These are phyloP conservation scores for Noturus placidus DNA, from an alignment of 2,113 vertebrate genomes.

Conservation along the genomic window DNA sequence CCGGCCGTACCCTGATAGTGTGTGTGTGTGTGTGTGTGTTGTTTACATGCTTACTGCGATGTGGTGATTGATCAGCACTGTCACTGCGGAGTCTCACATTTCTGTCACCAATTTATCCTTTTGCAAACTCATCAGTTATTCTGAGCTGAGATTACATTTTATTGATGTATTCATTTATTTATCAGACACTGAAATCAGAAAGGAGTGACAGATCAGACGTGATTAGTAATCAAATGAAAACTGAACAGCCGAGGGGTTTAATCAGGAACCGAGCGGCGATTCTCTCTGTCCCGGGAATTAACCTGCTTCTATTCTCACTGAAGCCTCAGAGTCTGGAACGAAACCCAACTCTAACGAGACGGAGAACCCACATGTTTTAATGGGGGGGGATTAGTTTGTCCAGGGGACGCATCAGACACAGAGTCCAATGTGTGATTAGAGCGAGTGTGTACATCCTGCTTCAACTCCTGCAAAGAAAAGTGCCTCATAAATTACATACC, in stretches of 20 bases:
- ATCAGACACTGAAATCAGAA: background rate
- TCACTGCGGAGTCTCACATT: background rate
- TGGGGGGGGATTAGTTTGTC: background rate
- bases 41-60: background rate
- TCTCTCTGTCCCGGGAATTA: background rate
- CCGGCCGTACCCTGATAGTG: constrained; percentile 63
- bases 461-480: no score
- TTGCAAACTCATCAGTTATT: background rate
- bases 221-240: background rate
- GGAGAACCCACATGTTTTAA: no score
- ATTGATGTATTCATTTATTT: background rate
- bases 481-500: background rate
- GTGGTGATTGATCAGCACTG: background rate
- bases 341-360: background rate
- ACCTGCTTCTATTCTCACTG: background rate
- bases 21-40: constrained; percentile 43
- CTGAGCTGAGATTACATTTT: background rate
- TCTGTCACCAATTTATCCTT: background rate
- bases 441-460: constrained; percentile 6
- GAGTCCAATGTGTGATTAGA: constrained; percentile 39
- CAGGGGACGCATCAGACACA: constrained; percentile 20
- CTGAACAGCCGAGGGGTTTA: background rate
- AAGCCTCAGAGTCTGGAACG: background rate
- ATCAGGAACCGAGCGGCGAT: background rate
- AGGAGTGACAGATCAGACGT: background rate